Evolutionary conservation across 2,888 invertebrate species (phyloP), one percentile per base, ranked within the genome.

Genomic region (Melangyna quadrimaculata): DNA sequence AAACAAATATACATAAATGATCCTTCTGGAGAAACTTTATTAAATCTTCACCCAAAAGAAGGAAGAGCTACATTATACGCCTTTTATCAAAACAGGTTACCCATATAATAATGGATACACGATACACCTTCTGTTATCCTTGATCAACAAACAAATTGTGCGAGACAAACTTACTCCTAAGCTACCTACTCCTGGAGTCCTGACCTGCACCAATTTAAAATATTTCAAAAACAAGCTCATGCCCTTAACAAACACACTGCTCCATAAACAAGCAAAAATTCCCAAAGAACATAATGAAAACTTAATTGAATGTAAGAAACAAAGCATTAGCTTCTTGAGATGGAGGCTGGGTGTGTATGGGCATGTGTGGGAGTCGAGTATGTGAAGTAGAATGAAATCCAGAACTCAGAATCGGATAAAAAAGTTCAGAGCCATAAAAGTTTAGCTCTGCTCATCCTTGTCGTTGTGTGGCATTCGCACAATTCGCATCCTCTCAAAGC

Each of bases 281-380:
- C 48, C 45, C 5, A 51, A 59, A 37, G 71, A 67, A 84, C 71
- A 72, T 72, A 72, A 69, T 67, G 71, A 72, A 73, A 80, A 72
- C 84, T 80, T 84, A 84, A 84, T 84, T 84, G 79, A 84, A 84
- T 84, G 40, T 65, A 79, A 67, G 71, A 72, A 65, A 63, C 65
- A 59, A 55, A 79, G n/a, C 40, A 74, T 51, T 73, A 74, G 74
- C 40, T 63, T 35, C 69, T 69, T 72, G 70, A 40, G n/a, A 32
- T 29, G 32, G n/a, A 37, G 32, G 2, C 6, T 0, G 27, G 12
- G 19, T 45, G 48, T 10, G 6, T n/a, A n/a, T n/a, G n/a, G n/a
- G n/a, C n/a, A n/a, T 24, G 48, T 12, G 19, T 17, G 55, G 32
- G 4, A 17, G 17, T 5, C 4, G 27, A n/a, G n/a, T n/a, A n/a